Evolutionary conservation across 1,140 invertebrate species (phyloP), one percentile per base, ranked within the genome.

Genomic region (Protaetia brevitarsis): DNA sequence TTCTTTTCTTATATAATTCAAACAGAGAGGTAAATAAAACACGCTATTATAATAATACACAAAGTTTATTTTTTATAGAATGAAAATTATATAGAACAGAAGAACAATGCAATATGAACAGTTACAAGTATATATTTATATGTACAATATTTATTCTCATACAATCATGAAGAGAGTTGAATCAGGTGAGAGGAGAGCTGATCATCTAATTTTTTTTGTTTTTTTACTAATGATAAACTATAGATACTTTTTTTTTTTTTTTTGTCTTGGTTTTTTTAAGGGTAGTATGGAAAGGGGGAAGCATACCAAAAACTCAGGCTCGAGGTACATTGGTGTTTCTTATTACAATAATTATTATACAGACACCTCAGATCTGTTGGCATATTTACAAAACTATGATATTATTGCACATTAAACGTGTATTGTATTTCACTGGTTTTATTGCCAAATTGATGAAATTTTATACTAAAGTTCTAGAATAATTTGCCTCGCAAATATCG

Each of bases 31-130:
- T 8, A 23, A 51, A 51, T 59, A 31, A 59, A 16, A 59, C 29
- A n/a, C 11, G 26, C 5, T n/a, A 26, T 29, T 59, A 59, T 59
- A 59, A 65, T 65, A 65, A 65, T 65, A 65, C 63, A 65, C 63
- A 65, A 65, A 65, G 37, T 65, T 65, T 65, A 58, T 59, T 65
- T 65, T 51, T 65, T 65, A 65, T 58, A 58, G 56, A 59, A 65
- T 65, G 19, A 65, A 65, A 65, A 65, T 65, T 57, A 65, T 57
- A 59, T 59, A 65, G 51, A 65, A 65, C 64, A 65, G 64, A 69
- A 68, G 60, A 68, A 71, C 65, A 70, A 71, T 69, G 70, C 68
- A 71, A 69, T 71, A 69, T 71, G 68, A 71, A 71, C 69, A 71
- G 68, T 71, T 71, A 71, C 70, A 71, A 68, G 68, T 71, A 51